phyloP scores from a whole-genome alignment of 2,888 invertebrate genomes.

The Patella depressa region DNA sequence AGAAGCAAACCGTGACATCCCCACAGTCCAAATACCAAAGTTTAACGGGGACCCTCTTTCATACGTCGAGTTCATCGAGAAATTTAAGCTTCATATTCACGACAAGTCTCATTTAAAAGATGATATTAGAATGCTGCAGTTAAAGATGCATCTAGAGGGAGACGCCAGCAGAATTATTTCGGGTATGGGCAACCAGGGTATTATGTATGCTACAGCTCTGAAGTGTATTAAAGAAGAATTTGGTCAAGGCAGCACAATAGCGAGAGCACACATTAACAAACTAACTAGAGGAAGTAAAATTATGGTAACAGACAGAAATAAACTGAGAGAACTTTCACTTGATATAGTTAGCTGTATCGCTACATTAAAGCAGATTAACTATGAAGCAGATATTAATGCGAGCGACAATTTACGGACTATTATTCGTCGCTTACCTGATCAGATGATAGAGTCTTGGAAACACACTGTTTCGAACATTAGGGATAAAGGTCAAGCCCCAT shows the following conservation, averaged over 20 bases:
- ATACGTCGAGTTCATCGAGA: constrained; percentile 25
- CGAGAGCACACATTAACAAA: constrained; percentile 19
- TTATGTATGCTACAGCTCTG: no score
- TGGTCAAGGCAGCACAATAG: constrained; percentile 17
- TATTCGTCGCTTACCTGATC: constrained; percentile 18
- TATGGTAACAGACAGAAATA: constrained; percentile 7
- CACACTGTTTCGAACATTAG: neutral
- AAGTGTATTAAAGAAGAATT: no score
- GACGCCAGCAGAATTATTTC: constrained; percentile 9
- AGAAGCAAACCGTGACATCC: constrained; percentile 5
- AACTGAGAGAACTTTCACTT: constrained; percentile 18
- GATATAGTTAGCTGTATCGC: constrained; percentile 22
- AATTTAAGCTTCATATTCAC: constrained; percentile 21
- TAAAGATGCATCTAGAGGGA: constrained; percentile 16
- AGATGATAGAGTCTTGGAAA: constrained; percentile 24
- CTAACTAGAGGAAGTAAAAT: constrained; percentile 13
- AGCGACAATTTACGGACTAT: constrained; percentile 13
- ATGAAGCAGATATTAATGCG: constrained; percentile 7
- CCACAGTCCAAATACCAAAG: constrained; percentile 8
- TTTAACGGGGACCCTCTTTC: constrained; percentile 17
- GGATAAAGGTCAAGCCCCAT: constrained; percentile 18
- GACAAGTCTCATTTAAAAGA: constrained; percentile 21
- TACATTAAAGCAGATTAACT: constrained; percentile 14
- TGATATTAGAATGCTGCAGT: constrained; percentile 21
- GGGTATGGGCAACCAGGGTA: constrained; percentile 17